A percentile compares a stretch with the other conserved stretches of the same genome.
These are phyloP conservation scores for Drosophila colorata DNA, from an alignment of 2,888 invertebrate species.

Conservation along the genomic window DNA sequence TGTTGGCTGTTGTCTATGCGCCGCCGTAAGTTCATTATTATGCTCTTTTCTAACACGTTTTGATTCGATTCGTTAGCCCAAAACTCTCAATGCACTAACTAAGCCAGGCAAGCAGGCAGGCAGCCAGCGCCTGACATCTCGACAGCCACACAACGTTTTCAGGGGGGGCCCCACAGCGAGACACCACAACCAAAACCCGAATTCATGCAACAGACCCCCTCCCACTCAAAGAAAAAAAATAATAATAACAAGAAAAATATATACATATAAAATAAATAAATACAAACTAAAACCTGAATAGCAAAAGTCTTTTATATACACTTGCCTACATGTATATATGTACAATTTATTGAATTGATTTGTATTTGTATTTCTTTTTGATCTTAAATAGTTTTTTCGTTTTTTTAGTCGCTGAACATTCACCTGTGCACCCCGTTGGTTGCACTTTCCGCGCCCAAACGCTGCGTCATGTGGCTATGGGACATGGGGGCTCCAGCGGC, in stretches of 20 bases:
- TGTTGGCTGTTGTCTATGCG: slow-evolving; percentile 12
- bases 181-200: slow-evolving; percentile 35
- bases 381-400: slow-evolving; percentile 35
- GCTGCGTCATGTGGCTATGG: slow-evolving; percentile 65
- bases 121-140: slow-evolving; percentile 29
- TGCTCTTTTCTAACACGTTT: slow-evolving; percentile 72
- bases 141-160: slow-evolving; percentile 11
- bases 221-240: slow-evolving; percentile 6
- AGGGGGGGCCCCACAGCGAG: slow-evolving; percentile 49
- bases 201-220: neutral
- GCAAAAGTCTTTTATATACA: slow-evolving; percentile 47
- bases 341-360: slow-evolving; percentile 73
- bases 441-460: slow-evolving; percentile 44
- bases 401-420: slow-evolving; percentile 20
- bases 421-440: slow-evolving; percentile 47
- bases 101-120: slow-evolving; percentile 35
- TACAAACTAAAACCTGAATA: slow-evolving; percentile 53
- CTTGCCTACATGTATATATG: neutral
- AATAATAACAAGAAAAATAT: neutral
- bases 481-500: slow-evolving; percentile 28
- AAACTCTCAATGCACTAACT: slow-evolving; percentile 60
- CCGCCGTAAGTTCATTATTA: slow-evolving; percentile 65
- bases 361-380: slow-evolving; percentile 59
- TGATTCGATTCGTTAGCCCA: slow-evolving; percentile 61
- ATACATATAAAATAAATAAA: slow-evolving; percentile 13